Conservation (phyloP, 2,888 invertebrate species). For the Synanthedon andrenaeformis region DNA sequence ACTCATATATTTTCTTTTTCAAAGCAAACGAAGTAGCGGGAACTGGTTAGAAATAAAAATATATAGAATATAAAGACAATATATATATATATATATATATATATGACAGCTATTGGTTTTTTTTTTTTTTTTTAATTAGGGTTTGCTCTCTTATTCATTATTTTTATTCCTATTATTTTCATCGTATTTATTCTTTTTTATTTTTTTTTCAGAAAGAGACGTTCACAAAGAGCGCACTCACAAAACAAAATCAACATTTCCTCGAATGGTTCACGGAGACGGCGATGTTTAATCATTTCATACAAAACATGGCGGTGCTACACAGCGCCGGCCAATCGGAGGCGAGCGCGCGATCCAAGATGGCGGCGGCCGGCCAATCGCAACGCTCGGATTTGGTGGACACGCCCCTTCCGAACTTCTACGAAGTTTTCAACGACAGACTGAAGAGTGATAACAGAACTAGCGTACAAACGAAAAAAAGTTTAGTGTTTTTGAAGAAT, state of each 20-base stretch:
- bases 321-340: conserved; percentile 14
- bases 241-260: conserved; percentile 78
- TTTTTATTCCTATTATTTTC: not conserved
- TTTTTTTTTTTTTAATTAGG: not conserved
- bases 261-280: conserved; percentile 90
- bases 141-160: too few relatives aligned
- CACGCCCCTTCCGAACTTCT: conserved; percentile 53
- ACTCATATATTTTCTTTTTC: too few relatives aligned
- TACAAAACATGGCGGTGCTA: conserved; percentile 61
- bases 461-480: not conserved
- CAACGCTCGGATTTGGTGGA: conserved; percentile 28
- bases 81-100: too few relatives aligned
- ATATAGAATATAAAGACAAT: too few relatives aligned
- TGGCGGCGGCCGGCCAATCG: conserved; percentile 3
- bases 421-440: conserved; percentile 51
- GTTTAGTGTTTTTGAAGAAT: not conserved
- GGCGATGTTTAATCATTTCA: conserved; percentile 85
- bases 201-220: conserved; percentile 80
- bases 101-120: too few relatives aligned
- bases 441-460: conserved; percentile 17
- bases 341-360: conserved; percentile 6
- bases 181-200: not conserved
- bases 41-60: too few relatives aligned
- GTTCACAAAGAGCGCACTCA: conserved; percentile 74
- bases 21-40: too few relatives aligned